These are phyloP conservation scores for Drosophila kanekoi DNA, from an alignment of 2,888 invertebrate genomes.

Conservation along the genomic window DNA sequence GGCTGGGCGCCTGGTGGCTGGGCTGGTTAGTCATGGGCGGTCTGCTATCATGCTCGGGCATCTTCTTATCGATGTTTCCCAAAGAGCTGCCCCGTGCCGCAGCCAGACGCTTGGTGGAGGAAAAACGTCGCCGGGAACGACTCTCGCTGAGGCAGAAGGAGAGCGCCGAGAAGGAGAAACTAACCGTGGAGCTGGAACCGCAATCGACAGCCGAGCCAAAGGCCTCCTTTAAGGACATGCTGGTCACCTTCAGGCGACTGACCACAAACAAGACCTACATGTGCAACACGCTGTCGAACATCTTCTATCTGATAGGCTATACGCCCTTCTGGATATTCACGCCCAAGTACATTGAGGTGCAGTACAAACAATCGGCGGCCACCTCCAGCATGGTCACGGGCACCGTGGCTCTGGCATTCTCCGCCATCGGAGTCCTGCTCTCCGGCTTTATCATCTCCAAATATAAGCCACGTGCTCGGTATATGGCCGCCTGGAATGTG, in stretches of 20 bases:
- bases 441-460: constrained; percentile 89
- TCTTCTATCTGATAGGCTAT: constrained; percentile 90
- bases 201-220: constrained; percentile 58
- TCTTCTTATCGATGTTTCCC: constrained; percentile 89
- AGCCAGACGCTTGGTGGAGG: constrained; percentile 86
- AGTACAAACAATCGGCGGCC: constrained; percentile 91
- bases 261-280: constrained; percentile 89
- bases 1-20: constrained; percentile 94
- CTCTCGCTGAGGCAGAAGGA: constrained; percentile 54
- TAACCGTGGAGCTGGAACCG: constrained; percentile 60
- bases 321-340: constrained; percentile 93
- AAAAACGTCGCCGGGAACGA: constrained; percentile 73
- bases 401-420: constrained; percentile 89
- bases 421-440: constrained; percentile 89
- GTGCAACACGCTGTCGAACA: constrained; percentile 90
- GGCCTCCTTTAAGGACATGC: constrained; percentile 87
- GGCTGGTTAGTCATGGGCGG: constrained; percentile 89
- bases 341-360: constrained; percentile 93
- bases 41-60: constrained; percentile 87
- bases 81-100: constrained; percentile 89
- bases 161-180: constrained; percentile 61
- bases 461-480: constrained; percentile 88
- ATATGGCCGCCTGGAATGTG: constrained; percentile 90
- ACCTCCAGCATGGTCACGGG: constrained; percentile 88
- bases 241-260: constrained; percentile 88